These are phyloP conservation scores for Taphrorychus bicolor DNA, from an alignment of 2,888 invertebrate species.

Conservation along the genomic window DNA sequence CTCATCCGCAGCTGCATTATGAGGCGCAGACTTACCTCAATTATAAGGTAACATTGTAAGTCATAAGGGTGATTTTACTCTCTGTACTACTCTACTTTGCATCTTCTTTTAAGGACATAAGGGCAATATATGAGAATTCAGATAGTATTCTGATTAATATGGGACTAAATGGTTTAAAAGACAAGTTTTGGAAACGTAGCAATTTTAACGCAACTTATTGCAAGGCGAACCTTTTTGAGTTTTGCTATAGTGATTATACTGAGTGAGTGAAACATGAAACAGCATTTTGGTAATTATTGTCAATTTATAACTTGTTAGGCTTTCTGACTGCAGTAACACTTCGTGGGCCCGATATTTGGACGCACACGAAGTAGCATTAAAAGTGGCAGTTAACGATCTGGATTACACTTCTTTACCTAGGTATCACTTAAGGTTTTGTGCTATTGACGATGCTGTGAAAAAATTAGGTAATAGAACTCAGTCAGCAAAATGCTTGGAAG, in stretches of 20 bases:
- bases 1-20: conserved; percentile 59
- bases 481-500: too few species aligned
- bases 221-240: conserved; percentile 60
- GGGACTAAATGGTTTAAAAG: conserved; percentile 61
- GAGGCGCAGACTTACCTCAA: conserved; percentile 49
- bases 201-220: conserved; percentile 60
- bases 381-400: conserved; percentile 53
- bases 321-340: conserved; percentile 62
- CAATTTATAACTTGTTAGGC: neutral
- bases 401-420: conserved; percentile 48
- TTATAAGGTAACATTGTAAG: too few species aligned
- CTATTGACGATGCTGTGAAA: conserved; percentile 64
- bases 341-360: conserved; percentile 64
- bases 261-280: conserved; percentile 48
- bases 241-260: conserved; percentile 61
- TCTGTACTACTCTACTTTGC: too few species aligned
- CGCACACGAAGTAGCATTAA: conserved; percentile 63
- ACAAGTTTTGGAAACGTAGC: conserved; percentile 62
- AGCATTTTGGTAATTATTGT: neutral
- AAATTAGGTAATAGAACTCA: conserved; percentile 61
- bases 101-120: conserved; percentile 58
- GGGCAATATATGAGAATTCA: conserved; percentile 62
- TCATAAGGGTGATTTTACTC: too few species aligned
- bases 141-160: conserved; percentile 60
- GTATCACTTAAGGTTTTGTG: conserved; percentile 55